Evolutionary conservation across 2,888 invertebrate species (phyloP), one percentile per base, ranked within the genome.

Genomic region (Tetheella fluctuosa): DNA sequence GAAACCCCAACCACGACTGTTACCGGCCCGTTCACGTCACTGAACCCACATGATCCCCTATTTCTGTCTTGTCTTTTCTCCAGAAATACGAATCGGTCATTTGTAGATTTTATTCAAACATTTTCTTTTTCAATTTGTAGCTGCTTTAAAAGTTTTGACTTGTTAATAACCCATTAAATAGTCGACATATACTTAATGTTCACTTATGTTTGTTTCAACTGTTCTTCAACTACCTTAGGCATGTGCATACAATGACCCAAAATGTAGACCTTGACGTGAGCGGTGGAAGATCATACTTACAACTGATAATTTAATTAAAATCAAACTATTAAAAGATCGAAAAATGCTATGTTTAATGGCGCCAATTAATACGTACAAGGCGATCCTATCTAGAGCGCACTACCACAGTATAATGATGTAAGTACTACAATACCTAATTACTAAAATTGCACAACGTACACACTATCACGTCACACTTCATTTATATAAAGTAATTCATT

Each of bases 1-100:
- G 39, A 39, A 73, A 73, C 69, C 68, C 64, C 39, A 10, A 13
- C 34, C 61, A 17, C 61, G 54, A 54, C 56, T 10, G 42, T 57
- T 57, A 28, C 28, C 13, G 28, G 54, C 65, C 64, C 69, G 69
- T 65, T 65, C 79, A 74, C 89, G 87, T 88, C 88, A 86, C 79
- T 85, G 85, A 85, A 77, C 81, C 71, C 74, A 73, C 72, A 71
- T 63, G 59, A 70, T 70, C 83, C 81, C 79, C 86, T 90, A 90
- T 89, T 90, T 88, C 76, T 77, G 87, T 83, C 80, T 77, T 83
- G 83, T 83, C 85, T 84, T 89, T 87, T 89, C 84, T 84, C 84
- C 84, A 87, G 82, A 87, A 85, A 86, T 84, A 85, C 74, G 65
- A 71, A 64, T 63, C 69, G 65, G 63, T 73, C 71, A 68, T 70